Evolutionary conservation across 2,113 vertebrate genomes (phyloP).

Genomic region (Spermophilus dauricus): DNA sequence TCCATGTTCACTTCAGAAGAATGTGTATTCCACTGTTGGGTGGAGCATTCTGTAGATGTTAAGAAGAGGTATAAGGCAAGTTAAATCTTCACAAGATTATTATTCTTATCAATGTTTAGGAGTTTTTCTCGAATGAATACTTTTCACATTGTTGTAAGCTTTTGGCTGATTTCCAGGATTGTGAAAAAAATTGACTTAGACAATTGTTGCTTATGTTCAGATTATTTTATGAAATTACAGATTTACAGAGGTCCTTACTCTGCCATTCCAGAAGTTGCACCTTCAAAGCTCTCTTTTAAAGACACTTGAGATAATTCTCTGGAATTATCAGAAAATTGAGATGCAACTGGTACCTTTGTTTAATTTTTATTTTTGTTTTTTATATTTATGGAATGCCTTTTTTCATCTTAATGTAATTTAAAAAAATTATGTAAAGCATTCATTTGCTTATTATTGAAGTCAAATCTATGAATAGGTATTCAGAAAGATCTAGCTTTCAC

Average conservation of each 20-base stretch:
- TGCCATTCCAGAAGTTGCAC: neutral
- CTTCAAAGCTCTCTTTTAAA: slow-evolving; percentile 43
- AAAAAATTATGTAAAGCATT: neutral
- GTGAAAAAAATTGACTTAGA: slow-evolving; percentile 15
- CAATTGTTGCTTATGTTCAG: neutral
- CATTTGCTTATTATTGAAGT: neutral
- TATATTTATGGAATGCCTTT: neutral
- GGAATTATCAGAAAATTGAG: slow-evolving; percentile 23
- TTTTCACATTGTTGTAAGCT: neutral
- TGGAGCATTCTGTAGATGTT: neutral
- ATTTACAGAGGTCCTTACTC: neutral
- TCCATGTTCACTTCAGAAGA: slow-evolving; percentile 14
- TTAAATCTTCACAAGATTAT: neutral
- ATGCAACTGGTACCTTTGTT: neutral
- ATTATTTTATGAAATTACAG: neutral
- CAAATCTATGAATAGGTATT: slow-evolving; percentile 1
- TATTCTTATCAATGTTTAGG: neutral
- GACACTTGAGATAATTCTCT: slow-evolving; percentile 37
- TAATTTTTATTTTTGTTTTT: neutral
- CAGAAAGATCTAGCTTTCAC: neutral
- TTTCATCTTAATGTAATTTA: neutral
- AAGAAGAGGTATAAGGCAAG: neutral
- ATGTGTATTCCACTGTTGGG: neutral
- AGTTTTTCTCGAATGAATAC: neutral
- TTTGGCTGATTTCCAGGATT: slow-evolving; percentile 25